phyloP scores from a whole-genome alignment of 2,113 vertebrate species.

The Melozone crissalis region DNA sequence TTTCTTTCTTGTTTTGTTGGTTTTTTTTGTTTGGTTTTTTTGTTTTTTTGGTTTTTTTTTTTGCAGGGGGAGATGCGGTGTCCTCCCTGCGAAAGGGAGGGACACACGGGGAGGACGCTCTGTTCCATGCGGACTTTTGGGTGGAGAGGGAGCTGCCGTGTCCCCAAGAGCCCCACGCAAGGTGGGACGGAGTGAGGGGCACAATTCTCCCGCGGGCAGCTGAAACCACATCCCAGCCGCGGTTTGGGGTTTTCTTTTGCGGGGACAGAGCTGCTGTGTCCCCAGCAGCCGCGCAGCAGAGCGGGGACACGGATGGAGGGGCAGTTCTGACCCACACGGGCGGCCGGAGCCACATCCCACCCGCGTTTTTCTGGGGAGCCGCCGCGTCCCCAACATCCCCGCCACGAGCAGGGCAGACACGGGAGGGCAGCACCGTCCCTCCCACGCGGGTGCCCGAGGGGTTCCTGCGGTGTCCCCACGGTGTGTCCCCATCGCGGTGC shows the following conservation, averaged over 20 bases:
- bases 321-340: neutral
- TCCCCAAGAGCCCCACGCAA: neutral
- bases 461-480: neutral
- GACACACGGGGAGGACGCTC: neutral
- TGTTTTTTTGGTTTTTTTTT: neutral
- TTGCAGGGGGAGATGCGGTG: neutral
- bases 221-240: neutral
- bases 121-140: neutral
- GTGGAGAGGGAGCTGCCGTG: neutral
- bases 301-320: neutral
- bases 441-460: neutral
- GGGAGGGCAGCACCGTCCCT: neutral
- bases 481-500: accelerated
- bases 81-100: neutral
- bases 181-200: neutral
- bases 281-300: neutral
- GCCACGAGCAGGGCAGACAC: neutral
- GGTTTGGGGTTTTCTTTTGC: neutral
- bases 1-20: neutral
- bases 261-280: neutral
- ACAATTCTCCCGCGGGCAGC: neutral
- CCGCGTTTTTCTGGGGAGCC: neutral
- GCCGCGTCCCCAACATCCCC: neutral
- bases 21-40: neutral
- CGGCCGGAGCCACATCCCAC: neutral